Evolutionary conservation across 2,888 invertebrate genomes (phyloP), one percentile per base, ranked within the genome.

Genomic region (Tenodera sinensis): DNA sequence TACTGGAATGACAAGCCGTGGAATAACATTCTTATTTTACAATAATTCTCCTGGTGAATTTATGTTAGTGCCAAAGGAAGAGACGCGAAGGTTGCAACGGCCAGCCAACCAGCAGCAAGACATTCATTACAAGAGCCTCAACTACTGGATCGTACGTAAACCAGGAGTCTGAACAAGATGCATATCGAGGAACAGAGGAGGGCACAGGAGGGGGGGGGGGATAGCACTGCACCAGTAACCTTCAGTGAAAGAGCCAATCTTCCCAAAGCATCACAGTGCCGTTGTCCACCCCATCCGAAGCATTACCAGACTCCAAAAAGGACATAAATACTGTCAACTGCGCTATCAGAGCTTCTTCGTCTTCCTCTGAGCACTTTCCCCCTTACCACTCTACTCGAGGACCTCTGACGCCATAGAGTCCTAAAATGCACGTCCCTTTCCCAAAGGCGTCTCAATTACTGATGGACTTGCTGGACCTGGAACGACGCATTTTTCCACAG

Each of bases 301-400:
- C 83, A 89, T 87, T 89, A 87, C 87, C 89, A 89, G 83, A 30
- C 28, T 88, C 88, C 28, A 89, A 88, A 89, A 89, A 84, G 89
- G 88, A 85, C 87, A 89, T 89, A 89, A 89, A 89, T 89, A 89
- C 85, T 89, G 89, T 88, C 88, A 88, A 89, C 89, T 88, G 28
- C 54, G 54, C 81, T 86, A 81, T 81, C 86, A 81, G 28, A n/a
- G 7, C 25, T 85, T 47, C 54, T 85, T 28, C 42, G 42, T 85
- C 85, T 54, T 85, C 42, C 54, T 30, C 47, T 28, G 27, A 27
- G 28, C 42, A 15, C 15, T 28, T 84, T 71, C 30, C 81, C 30
- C 86, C 54, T 71, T 25, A 83, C 71, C 42, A 47, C 42, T 42
- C 42, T 12, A 42, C 42, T 42, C 42, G 83, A 34, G 83, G 84